A percentile compares a stretch with the other conserved stretches of the same genome.
Conservation (phyloP, 2,113 vertebrate genomes). For the Tichodroma muraria region DNA sequence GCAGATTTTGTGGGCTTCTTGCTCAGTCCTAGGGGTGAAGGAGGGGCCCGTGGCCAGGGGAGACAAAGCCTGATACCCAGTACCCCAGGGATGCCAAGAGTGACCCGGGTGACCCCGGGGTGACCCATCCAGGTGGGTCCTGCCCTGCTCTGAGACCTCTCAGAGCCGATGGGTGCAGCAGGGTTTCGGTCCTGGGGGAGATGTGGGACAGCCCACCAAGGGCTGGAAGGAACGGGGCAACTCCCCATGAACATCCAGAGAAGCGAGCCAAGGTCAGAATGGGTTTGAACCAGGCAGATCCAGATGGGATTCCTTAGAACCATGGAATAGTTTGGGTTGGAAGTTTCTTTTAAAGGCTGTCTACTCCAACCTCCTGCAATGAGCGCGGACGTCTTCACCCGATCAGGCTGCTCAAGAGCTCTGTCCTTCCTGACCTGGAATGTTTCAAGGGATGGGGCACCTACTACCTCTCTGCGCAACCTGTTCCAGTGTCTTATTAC, state of each 20-base stretch:
- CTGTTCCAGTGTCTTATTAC: neutral
- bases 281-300: neutral
- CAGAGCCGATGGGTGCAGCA: accelerated
- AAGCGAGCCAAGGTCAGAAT: neutral
- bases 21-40: too few relatives aligned
- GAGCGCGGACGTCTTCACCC: neutral
- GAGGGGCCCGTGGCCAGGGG: neutral
- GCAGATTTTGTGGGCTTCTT: neutral
- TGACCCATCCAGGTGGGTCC: neutral
- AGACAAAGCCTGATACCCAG: neutral
- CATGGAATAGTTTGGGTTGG: neutral
- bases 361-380: neutral
- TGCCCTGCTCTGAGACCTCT: neutral
- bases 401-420: neutral
- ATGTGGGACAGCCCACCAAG: neutral
- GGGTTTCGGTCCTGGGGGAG: neutral
- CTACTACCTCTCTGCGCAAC: neutral
- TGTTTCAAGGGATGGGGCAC: neutral
- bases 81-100: accelerated
- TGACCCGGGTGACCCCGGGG: neutral
- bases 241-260: accelerated
- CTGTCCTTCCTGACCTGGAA: neutral
- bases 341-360: neutral
- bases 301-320: neutral
- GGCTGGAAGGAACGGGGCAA: accelerated